Evolutionary conservation across 2,113 vertebrate species (phyloP).

Genomic region (Cavia aperea): DNA sequence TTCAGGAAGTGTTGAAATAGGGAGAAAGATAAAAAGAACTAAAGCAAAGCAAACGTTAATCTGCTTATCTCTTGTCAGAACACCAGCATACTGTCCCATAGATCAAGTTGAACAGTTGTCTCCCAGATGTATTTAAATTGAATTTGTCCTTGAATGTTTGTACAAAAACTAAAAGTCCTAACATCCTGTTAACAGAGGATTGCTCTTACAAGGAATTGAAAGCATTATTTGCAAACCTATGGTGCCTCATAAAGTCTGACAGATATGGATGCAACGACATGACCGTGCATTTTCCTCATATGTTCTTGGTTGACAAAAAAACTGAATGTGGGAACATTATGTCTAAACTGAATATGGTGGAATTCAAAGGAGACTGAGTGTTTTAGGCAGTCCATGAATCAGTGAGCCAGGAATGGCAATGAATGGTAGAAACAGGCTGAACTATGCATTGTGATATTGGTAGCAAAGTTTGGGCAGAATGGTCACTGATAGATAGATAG

Average conservation of each 20-base stretch:
- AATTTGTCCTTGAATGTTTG: neutral
- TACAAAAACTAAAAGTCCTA: neutral
- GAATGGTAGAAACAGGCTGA: neutral
- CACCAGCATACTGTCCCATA: neutral
- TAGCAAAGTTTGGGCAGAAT: neutral
- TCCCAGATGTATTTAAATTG: neutral
- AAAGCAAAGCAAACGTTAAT: neutral
- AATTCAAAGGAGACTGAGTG: neutral
- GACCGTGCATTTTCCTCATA: neutral
- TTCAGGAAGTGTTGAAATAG: neutral
- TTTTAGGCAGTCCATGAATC: neutral
- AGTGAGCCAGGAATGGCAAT: neutral
- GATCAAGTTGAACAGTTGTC: neutral
- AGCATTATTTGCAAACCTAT: neutral
- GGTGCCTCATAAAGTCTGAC: neutral
- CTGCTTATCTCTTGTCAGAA: neutral
- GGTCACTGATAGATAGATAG: neutral
- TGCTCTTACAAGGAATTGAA: neutral
- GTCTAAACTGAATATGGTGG: neutral
- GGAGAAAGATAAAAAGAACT: neutral
- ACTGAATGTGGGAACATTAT: no score
- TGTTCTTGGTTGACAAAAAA: neutral
- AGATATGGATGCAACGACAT: neutral
- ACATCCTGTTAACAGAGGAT: neutral
- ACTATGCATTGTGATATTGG: neutral